Base-by-base conservation (phyloP, 2,888 invertebrate genomes). In the Eupithecia vulgata region DNA sequence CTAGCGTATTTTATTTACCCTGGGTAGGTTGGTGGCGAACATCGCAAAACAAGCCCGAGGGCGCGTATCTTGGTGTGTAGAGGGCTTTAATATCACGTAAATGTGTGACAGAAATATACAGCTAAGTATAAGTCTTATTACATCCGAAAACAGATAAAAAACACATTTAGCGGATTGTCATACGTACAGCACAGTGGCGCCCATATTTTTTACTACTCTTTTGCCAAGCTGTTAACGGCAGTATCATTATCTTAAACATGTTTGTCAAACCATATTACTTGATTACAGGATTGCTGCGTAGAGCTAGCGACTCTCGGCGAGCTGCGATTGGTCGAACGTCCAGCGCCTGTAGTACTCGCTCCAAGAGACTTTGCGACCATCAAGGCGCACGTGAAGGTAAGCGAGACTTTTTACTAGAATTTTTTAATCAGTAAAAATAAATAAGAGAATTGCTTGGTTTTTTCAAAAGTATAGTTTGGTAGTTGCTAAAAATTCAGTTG, bases 221-320 rank as follows among this genome's bases (percentile, higher is more conserved):
- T 30, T 30, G 30, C 30, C 30, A 30, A 30, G 30, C 30, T 30
- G 2, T 30, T 3, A n/a, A n/a, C n/a, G 30, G 30, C 30, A 30
- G 2, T 30, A 30, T 30, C 30, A 12, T 40, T 42, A 17, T 17
- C 45, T 45, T 45, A 7, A 17, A 7, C 7, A 17, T 45, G 45
- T 45, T 45, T 45, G 7, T n/a, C 17, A n/a, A 6, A 45, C 45
- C 0, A 2, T 45, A 7, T 45, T 45, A 6, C 17, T 0, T 45
- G 2, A 0, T 95, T 99, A 76, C 99, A 99, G 95, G 99, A 99
- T 93, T 98, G 99, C 87, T 99, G 99, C 0, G 95, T 99, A 81
- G 99, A 99, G 93, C 95, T 99, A 88, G 99, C 99, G 1, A 99
- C 99, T 0, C 95, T 99, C 87, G 99, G 99, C 64, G 99, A 99